phyloP scores from a whole-genome alignment of 2,888 invertebrate genomes.

The Troilus luridus region DNA sequence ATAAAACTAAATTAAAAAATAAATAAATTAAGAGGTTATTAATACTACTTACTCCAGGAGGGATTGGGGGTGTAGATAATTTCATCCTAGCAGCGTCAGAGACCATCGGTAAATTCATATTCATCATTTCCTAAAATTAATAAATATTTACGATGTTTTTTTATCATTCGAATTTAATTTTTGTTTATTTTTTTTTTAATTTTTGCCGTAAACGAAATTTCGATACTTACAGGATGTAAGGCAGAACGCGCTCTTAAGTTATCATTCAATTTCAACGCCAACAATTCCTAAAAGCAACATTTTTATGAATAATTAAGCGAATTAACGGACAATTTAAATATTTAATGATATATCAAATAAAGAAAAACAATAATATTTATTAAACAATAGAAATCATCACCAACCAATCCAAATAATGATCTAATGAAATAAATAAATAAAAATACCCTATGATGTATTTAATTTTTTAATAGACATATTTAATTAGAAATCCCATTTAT shows the following conservation, averaged over 20 bases:
- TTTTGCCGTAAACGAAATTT: not conserved
- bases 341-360: not conserved
- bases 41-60: not conserved
- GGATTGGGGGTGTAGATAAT: not conserved
- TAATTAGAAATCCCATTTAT: too few relatives aligned
- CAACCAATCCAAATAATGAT: not conserved
- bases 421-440: not conserved
- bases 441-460: too few relatives aligned
- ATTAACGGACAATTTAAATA: not conserved
- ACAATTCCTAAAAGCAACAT: not conserved
- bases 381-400: not conserved
- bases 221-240: conserved; percentile 9
- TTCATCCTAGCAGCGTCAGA: not conserved
- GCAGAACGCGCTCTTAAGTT: conserved; percentile 6
- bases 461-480: too few relatives aligned
- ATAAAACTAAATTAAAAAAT: not conserved
- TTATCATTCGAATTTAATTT: not conserved
- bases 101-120: not conserved
- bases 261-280: not conserved
- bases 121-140: conserved; percentile 9
- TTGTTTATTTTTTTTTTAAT: not conserved
- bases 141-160: not conserved
- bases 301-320: not conserved
- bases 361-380: not conserved
- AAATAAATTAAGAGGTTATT: not conserved